Conservation (phyloP, 2,113 vertebrate species). For the Eptesicus fuscus region DNA sequence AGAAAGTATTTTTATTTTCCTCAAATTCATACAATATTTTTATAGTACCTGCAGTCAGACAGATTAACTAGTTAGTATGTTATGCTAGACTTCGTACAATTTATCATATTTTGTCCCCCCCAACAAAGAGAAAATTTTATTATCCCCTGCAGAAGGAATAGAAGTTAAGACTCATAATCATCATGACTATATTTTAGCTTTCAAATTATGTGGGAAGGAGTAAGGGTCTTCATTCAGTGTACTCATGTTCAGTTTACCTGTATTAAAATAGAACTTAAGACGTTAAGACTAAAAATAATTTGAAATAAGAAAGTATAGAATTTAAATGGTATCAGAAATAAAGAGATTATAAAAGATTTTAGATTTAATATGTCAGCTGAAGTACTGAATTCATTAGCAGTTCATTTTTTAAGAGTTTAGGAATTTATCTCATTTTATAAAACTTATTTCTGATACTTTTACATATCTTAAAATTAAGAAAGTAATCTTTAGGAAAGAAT, state of each 20-base stretch:
- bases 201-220: not conserved
- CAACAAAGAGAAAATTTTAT: not conserved
- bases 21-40: not conserved
- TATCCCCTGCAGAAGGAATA: not conserved
- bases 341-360: conserved; percentile 14
- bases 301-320: not conserved
- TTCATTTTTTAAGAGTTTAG: conserved; percentile 18
- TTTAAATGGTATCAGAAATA: conserved; percentile 21
- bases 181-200: conserved; percentile 15
- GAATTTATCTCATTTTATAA: conserved; percentile 63
- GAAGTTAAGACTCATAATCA: not conserved
- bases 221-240: not conserved
- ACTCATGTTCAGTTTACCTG: not conserved
- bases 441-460: conserved; percentile 46
- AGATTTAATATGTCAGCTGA: conserved; percentile 22
- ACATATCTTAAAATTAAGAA: conserved; percentile 24
- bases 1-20: not conserved
- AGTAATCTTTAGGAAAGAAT: conserved; percentile 20
- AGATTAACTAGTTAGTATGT: not conserved
- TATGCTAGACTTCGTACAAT: not conserved
- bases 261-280: conserved; percentile 36
- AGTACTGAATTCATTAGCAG: conserved; percentile 40
- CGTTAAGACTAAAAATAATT: not conserved
- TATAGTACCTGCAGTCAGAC: not conserved
- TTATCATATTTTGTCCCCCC: not conserved